These are phyloP conservation scores for Arbacia lixula DNA, from an alignment of 53 echinoderm and acorn worm species.

Conservation along the genomic window DNA sequence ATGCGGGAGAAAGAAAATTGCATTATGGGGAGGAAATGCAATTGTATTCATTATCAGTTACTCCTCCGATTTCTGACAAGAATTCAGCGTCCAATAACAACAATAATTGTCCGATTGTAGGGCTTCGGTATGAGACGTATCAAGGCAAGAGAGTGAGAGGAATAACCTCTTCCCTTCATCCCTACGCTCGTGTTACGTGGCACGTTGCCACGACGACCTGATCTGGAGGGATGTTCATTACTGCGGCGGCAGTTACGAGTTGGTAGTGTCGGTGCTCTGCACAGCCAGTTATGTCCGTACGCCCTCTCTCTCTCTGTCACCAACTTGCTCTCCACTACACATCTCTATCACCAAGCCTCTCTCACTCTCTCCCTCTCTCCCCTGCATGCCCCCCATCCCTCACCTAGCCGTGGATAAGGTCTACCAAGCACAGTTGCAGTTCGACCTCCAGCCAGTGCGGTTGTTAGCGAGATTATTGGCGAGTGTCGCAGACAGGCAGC, in stretches of 20 bases:
- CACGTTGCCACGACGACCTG: not conserved
- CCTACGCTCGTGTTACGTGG: conserved; percentile 6
- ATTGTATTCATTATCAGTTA: too few relatives aligned
- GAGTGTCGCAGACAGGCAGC: conserved; percentile 7
- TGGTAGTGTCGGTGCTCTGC: conserved; percentile 2
- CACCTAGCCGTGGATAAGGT: not conserved
- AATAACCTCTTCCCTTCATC: conserved; percentile 2
- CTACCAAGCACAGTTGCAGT: conserved; percentile 24
- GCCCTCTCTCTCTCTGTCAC: not conserved
- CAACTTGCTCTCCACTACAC: not conserved
- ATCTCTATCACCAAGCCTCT: not conserved
- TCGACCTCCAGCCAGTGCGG: not conserved
- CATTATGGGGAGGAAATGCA: too few relatives aligned
- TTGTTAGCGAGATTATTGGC: conserved; percentile 26
- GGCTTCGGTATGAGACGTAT: not conserved
- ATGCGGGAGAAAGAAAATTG: too few relatives aligned
- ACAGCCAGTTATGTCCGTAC: not conserved
- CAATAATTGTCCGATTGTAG: not conserved
- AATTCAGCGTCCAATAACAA: conserved; percentile 16
- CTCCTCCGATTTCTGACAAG: too few relatives aligned
- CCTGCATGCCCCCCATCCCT: too few relatives aligned
- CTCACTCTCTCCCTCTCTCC: conserved; percentile 7
- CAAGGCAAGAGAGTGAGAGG: not conserved
- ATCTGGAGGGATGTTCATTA: conserved; percentile 35
- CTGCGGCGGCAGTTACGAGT: conserved; percentile 7